A percentile compares a stretch with the other conserved stretches of the same genome.
Evolutionary conservation across 1,140 invertebrate genomes (phyloP).

Genomic region (Anastatus disparis): DNA sequence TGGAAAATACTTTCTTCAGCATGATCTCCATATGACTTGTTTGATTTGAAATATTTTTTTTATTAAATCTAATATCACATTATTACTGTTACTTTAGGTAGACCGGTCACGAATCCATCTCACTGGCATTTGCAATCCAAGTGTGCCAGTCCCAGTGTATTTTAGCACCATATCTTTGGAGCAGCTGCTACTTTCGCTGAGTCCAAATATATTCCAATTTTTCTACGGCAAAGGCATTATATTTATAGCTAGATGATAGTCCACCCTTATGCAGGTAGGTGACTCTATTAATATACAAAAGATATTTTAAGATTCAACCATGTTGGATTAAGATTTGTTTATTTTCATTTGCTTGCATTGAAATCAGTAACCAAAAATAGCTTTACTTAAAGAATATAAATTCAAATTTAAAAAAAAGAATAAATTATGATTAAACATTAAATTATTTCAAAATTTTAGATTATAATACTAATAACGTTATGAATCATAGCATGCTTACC

Average conservation of each 20-base stretch:
- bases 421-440: too few relatives aligned
- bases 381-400: too few relatives aligned
- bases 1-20: conserved; percentile 53
- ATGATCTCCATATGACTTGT: conserved; percentile 40
- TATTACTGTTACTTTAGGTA: not conserved
- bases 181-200: not conserved
- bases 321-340: too few relatives aligned
- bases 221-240: conserved; percentile 35
- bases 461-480: too few relatives aligned
- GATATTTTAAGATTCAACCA: conserved; percentile 33
- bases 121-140: not conserved
- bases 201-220: conserved; percentile 35
- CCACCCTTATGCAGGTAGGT: conserved; percentile 14
- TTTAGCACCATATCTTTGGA: conserved; percentile 30
- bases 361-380: too few relatives aligned
- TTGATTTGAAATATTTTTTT: not conserved
- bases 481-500: too few relatives aligned
- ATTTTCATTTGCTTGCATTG: too few relatives aligned
- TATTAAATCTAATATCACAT: conserved; percentile 21
- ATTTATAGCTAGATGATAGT: conserved; percentile 36
- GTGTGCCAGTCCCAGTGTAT: conserved; percentile 6
- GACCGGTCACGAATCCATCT: not conserved
- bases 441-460: too few relatives aligned
- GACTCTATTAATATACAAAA: conserved; percentile 34
- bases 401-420: too few relatives aligned